Percentiles rank a stretch among this genome's conserved stretches.
These are phyloP conservation scores for Diloba caeruleocephala DNA, from an alignment of 2,888 invertebrate genomes.

Conservation along the genomic window DNA sequence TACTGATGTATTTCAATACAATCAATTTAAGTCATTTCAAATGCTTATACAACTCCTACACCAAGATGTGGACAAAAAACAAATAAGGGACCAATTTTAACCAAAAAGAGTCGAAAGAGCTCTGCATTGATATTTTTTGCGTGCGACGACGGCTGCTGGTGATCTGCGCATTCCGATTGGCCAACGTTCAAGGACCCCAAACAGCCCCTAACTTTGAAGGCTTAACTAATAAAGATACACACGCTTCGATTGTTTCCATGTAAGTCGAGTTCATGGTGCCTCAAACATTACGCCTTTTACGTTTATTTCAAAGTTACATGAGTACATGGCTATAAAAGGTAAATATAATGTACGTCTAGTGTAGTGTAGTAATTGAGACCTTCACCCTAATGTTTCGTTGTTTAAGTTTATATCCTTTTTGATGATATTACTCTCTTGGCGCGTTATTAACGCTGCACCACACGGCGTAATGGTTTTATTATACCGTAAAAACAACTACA, in stretches of 20 bases:
- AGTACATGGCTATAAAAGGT: slow-evolving; percentile 25
- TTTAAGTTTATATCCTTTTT: slow-evolving; percentile 17
- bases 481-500: slow-evolving; percentile 33
- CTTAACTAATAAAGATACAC: slow-evolving; percentile 58
- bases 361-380: slow-evolving; percentile 26
- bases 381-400: slow-evolving; percentile 8
- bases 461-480: slow-evolving; percentile 26
- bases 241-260: slow-evolving; percentile 52
- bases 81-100: slow-evolving; percentile 12
- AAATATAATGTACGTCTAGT: slow-evolving; percentile 24
- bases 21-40: too few species aligned
- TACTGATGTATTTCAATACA: too few species aligned
- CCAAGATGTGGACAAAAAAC: background rate
- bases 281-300: slow-evolving; percentile 22
- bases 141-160: slow-evolving; percentile 57
- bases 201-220: slow-evolving; percentile 59
- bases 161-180: slow-evolving; percentile 53
- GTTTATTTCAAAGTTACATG: slow-evolving; percentile 16
- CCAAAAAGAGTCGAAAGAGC: slow-evolving; percentile 27
- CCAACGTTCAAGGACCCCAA: slow-evolving; percentile 57
- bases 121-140: slow-evolving; percentile 47
- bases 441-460: slow-evolving; percentile 24
- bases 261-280: slow-evolving; percentile 34
- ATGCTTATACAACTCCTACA: too few species aligned
- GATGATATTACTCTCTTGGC: slow-evolving; percentile 5